A percentile compares a stretch with the other conserved stretches of the same genome.
Conservation (phyloP, 2,113 vertebrate genomes). For the Silurus meridionalis region DNA sequence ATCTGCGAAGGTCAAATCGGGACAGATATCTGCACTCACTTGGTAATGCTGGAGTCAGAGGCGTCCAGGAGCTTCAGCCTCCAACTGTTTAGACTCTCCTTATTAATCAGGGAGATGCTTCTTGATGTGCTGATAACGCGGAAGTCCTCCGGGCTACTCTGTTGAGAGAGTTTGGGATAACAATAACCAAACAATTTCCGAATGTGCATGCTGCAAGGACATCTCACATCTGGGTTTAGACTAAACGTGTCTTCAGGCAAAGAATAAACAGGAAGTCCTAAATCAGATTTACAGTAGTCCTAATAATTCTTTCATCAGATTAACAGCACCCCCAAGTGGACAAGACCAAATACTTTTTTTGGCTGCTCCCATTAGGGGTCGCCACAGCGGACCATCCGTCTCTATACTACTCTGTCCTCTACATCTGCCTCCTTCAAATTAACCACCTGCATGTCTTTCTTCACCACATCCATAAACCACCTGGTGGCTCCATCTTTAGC, state of each 20-base stretch:
- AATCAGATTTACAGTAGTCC: neutral
- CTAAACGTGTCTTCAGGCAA: slow-evolving; percentile 30
- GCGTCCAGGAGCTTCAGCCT: slow-evolving; percentile 87
- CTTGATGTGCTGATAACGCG: slow-evolving; percentile 81
- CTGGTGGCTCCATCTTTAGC: too few relatives aligned
- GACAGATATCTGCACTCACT: slow-evolving; percentile 73
- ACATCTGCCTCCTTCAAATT: too few relatives aligned
- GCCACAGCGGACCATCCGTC: too few relatives aligned
- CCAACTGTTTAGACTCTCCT: slow-evolving; percentile 87
- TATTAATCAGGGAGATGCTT: slow-evolving; percentile 86
- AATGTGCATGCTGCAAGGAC: slow-evolving; percentile 5
- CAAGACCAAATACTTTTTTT: neutral
- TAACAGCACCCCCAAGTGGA: slow-evolving; percentile 57
- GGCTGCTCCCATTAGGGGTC: too few relatives aligned
- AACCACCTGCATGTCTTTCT: too few relatives aligned
- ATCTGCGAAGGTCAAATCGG: neutral
- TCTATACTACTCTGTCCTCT: too few relatives aligned
- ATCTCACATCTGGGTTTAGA: slow-evolving; percentile 13
- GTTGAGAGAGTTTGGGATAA: neutral
- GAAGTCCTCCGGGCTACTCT: slow-evolving; percentile 84
- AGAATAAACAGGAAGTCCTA: slow-evolving; percentile 21
- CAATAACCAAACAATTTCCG: slow-evolving; percentile 29
- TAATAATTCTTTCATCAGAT: neutral
- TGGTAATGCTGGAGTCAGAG: slow-evolving; percentile 83
- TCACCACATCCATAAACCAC: too few relatives aligned